Percentiles rank a stretch among this genome's conserved stretches.
Conservation (phyloP, 2,888 invertebrate genomes). For the Morpho achilles region DNA sequence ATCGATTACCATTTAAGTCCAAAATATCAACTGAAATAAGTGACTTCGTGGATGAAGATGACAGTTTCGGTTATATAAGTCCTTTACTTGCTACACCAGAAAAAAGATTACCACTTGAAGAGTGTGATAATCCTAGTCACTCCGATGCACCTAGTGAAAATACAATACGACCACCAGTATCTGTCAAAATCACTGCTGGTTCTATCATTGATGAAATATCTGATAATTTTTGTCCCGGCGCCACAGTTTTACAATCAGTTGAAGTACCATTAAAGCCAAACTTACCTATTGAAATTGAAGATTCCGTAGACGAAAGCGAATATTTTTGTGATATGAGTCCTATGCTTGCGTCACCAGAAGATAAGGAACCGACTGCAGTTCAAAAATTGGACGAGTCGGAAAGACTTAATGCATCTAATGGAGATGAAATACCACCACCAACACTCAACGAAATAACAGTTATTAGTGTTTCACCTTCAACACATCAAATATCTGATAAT, state of each 20-base stretch:
- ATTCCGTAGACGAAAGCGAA: background rate
- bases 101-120: background rate
- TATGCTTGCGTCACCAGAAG: constrained; percentile 7
- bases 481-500: too few species aligned
- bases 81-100: constrained; percentile 20
- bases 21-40: background rate
- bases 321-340: constrained; percentile 2
- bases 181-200: background rate
- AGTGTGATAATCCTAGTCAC: background rate
- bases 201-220: background rate
- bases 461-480: too few species aligned
- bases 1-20: background rate
- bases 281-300: background rate
- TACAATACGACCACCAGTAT: constrained; percentile 12
- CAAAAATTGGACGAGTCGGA: too few species aligned
- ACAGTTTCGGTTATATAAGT: constrained; percentile 10
- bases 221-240: background rate
- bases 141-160: too few species aligned
- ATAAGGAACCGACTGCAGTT: constrained; percentile 3
- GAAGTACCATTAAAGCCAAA: too few species aligned
- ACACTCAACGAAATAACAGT: too few species aligned
- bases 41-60: constrained; percentile 1
- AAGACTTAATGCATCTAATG: too few species aligned
- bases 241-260: background rate
- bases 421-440: too few species aligned